These are phyloP conservation scores for Sebastes wilsoni DNA, from an alignment of 2,797 vertebrate genomes.

Conservation along the genomic window DNA sequence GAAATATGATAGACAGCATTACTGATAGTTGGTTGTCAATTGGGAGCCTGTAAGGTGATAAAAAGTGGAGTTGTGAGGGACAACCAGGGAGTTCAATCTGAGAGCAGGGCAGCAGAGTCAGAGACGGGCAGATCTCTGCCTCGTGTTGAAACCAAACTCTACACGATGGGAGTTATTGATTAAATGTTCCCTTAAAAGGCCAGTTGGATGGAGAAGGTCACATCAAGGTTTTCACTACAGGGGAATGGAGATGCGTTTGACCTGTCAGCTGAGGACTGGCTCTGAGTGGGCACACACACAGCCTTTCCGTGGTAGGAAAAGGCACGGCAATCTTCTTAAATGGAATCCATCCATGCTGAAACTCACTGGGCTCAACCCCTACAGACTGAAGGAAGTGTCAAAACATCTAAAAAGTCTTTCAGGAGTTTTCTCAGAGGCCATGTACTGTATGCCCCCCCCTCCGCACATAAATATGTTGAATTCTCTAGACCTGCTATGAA, in stretches of 20 bases:
- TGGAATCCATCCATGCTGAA: conserved; percentile 59
- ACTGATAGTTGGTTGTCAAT: not conserved
- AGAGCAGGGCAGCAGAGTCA: not conserved
- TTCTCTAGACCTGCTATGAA: not conserved
- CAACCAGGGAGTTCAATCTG: conserved; percentile 11
- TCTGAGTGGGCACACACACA: conserved; percentile 30
- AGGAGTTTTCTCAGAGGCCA: conserved; percentile 14
- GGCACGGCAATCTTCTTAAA: conserved; percentile 48
- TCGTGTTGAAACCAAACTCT: conserved; percentile 52
- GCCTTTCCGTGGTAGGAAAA: conserved; percentile 10
- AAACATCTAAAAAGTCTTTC: conserved; percentile 42
- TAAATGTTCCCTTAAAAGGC: conserved; percentile 69
- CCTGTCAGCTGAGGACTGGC: conserved; percentile 53
- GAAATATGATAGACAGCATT: not conserved
- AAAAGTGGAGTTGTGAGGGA: not conserved
- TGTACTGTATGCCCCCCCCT: not conserved
- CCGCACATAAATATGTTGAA: not conserved
- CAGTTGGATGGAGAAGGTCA: conserved; percentile 64
- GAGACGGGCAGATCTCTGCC: conserved; percentile 17
- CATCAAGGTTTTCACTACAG: conserved; percentile 59
- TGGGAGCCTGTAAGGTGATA: not conserved
- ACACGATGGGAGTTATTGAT: conserved; percentile 66
- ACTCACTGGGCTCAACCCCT: conserved; percentile 31
- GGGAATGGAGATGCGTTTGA: conserved; percentile 63
- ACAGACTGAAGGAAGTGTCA: conserved; percentile 23